Base-by-base conservation (phyloP, 2,888 invertebrate genomes). In the Disparrhopalites patrizii region DNA sequence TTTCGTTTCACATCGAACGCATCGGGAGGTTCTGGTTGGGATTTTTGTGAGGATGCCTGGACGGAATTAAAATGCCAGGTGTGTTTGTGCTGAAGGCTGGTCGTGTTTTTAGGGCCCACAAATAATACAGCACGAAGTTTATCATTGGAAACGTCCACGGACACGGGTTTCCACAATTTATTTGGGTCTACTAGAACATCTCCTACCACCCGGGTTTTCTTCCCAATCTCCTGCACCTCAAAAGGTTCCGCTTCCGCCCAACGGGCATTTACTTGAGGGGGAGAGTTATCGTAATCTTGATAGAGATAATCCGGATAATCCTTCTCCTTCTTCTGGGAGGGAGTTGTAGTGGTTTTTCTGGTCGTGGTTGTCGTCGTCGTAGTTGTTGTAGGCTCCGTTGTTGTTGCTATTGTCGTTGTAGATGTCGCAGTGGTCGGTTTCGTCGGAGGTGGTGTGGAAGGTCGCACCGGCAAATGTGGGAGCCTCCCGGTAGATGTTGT, bases 111-210 rank as follows among this genome's bases (percentile, higher is more conserved):
- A 4, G 62, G 62, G 10, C 43, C 23, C 1, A 62, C 62, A n/a
- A 30, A 38, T 15, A 62, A 31, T 5, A 62, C 62, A 13, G 62
- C 62, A 1, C 43, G 38, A 10, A 62, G 18, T 30, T 54, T 52
- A 36, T 52, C 36, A 52, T 62, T 54, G 40, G 62, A 62, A 8
- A 62, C 55, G 30, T 62, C 54, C 5, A 62, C 31, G 15, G 62
- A 62, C 5, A 62, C 52, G n/a, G 62, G 55, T 55, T 62, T 38
- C 30, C 40, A 55, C 15, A 62, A 23, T 38, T 62, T 52, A 20
- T 62, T 43, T 18, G 31, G 52, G 23, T 62, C 62, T 18, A 62
- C 23, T 4, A 36, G 15, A 10, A 62, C 15, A 43, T 62, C 62
- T 13, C 62, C 62, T 13, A 55, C 28, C 13, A 62, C 55, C 25